These are phyloP conservation scores for Cecidostiba fungosa DNA, from an alignment of 2,888 invertebrate genomes.

Conservation along the genomic window DNA sequence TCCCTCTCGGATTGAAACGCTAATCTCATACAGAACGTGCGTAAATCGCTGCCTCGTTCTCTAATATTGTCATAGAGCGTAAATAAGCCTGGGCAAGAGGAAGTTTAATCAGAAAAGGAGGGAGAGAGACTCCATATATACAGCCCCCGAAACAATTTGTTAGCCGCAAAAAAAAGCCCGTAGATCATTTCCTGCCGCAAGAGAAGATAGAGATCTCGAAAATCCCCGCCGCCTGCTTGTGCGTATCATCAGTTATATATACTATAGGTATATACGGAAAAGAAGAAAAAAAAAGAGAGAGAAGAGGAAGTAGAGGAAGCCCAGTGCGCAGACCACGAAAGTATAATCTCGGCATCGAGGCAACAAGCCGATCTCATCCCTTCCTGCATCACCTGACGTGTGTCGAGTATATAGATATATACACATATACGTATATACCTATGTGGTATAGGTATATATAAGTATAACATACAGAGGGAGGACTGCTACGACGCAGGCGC, in stretches of 20 bases:
- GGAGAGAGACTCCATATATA: neutral
- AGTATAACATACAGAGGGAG: neutral
- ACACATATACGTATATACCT: no score
- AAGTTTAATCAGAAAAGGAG: neutral
- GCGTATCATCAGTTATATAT: neutral
- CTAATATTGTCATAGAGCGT: neutral
- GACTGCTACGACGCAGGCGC: neutral
- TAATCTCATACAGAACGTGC: neutral
- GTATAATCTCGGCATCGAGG: conserved; percentile 9
- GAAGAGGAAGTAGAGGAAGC: no score
- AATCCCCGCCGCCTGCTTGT: neutral
- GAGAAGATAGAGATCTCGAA: conserved; percentile 12
- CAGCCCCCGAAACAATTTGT: neutral
- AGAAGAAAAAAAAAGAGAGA: neutral
- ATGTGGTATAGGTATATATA: no score
- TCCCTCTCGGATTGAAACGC: no score
- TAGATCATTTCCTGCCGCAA: no score
- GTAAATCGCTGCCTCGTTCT: neutral
- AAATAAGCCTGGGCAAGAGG: no score
- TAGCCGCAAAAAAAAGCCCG: neutral
- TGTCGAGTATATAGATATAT: no score
- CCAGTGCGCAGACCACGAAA: neutral
- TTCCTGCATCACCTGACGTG: neutral
- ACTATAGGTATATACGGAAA: no score
- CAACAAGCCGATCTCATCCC: neutral